Evolutionary conservation across 2,113 vertebrate species (phyloP).

Genomic region (Pampusana beccarii): DNA sequence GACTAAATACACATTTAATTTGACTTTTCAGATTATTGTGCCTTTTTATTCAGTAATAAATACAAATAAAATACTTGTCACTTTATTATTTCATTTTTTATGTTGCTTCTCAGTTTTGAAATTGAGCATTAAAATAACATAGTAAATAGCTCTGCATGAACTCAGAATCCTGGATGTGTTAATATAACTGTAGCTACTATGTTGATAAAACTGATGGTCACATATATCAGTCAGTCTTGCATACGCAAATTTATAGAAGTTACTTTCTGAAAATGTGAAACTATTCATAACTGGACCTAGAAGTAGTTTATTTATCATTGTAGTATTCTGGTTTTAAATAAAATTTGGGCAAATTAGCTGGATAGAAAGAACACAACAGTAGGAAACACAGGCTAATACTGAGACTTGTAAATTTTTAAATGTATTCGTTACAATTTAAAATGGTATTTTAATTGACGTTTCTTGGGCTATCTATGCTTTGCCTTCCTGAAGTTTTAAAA

Average conservation of each 20-base stretch:
- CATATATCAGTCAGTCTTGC: not conserved
- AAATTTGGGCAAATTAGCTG: not conserved
- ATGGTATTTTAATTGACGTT: not conserved
- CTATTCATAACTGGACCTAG: not conserved
- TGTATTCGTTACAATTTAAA: not conserved
- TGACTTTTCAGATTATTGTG: not conserved
- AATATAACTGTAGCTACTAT: not conserved
- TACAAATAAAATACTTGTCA: not conserved
- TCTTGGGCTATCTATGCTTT: not conserved
- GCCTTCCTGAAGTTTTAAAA: not conserved
- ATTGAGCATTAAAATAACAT: not conserved
- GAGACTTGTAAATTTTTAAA: not conserved
- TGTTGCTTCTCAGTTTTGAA: not conserved
- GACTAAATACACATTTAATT: not conserved
- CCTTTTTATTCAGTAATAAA: not conserved
- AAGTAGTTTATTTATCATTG: not conserved
- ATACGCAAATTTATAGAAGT: not conserved
- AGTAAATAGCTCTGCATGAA: not conserved
- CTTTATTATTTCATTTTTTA: slow-evolving; percentile 2
- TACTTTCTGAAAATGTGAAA: not conserved
- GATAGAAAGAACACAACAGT: not conserved
- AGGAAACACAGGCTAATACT: not conserved
- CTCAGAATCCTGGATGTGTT: not conserved
- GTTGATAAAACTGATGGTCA: not conserved
- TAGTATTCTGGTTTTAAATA: not conserved